A percentile compares a stretch with the other conserved stretches of the same genome.
These are phyloP conservation scores for Calameuta filiformis DNA, from an alignment of 2,888 invertebrate species.

Conservation along the genomic window DNA sequence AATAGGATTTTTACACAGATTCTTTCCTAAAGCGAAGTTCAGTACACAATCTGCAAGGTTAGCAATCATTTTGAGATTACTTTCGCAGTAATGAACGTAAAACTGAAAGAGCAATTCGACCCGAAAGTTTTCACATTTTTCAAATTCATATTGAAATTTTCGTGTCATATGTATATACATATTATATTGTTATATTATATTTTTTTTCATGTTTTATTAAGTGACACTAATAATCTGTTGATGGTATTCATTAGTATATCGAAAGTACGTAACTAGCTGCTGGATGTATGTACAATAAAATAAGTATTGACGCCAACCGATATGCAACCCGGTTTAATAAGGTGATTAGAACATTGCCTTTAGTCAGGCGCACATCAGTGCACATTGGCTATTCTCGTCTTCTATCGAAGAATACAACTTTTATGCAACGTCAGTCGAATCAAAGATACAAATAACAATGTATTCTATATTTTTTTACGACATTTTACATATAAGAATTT, in stretches of 20 bases:
- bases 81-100: too few relatives aligned
- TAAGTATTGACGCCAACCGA: background rate
- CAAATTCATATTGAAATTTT: too few relatives aligned
- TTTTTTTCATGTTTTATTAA: too few relatives aligned
- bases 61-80: too few relatives aligned
- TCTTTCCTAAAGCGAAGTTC: too few relatives aligned
- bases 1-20: too few relatives aligned
- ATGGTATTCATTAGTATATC: background rate
- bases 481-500: background rate
- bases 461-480: background rate
- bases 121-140: too few relatives aligned
- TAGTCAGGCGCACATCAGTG: background rate
- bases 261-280: background rate
- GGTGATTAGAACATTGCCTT: background rate
- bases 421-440: background rate
- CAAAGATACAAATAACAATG: background rate
- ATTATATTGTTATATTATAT: too few relatives aligned
- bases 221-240: background rate
- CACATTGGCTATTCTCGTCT: background rate
- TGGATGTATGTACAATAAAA: background rate
- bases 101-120: too few relatives aligned
- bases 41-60: too few relatives aligned
- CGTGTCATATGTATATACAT: too few relatives aligned
- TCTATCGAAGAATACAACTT: background rate
- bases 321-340: background rate